Evolutionary conservation across 2,888 invertebrate species (phyloP).

Genomic region (Cyclophora punctaria): DNA sequence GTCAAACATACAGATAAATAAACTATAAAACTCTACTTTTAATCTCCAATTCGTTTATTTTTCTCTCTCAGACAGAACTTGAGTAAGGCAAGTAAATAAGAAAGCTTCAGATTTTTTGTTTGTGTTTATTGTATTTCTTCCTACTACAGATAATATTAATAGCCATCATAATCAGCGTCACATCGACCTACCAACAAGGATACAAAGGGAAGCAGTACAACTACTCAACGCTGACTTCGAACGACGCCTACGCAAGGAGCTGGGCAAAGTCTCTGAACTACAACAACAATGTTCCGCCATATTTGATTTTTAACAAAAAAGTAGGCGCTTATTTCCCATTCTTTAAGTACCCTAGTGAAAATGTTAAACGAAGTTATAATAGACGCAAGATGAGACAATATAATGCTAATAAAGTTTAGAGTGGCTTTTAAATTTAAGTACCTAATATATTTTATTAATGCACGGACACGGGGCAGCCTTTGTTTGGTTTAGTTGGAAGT

Average conservation of each 20-base stretch:
- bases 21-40: too few species aligned
- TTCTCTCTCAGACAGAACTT: too few species aligned
- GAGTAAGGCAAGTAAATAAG: too few species aligned
- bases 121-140: background rate
- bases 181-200: slow-evolving; percentile 5
- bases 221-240: slow-evolving; percentile 23
- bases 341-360: slow-evolving; percentile 44
- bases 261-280: slow-evolving; percentile 27
- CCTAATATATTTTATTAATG: too few species aligned
- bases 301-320: slow-evolving; percentile 55
- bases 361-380: slow-evolving; percentile 3
- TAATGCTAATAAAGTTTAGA: too few species aligned
- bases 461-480: too few species aligned
- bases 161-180: slow-evolving; percentile 10
- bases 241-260: slow-evolving; percentile 29
- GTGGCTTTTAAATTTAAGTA: too few species aligned
- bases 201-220: too few species aligned
- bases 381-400: too few species aligned
- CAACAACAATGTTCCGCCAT: slow-evolving; percentile 42
- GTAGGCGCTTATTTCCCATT: slow-evolving; percentile 56
- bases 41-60: too few species aligned
- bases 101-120: background rate
- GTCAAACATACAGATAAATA: too few species aligned
- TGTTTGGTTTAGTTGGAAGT: too few species aligned
- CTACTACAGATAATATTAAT: slow-evolving; percentile 24